Evolutionary conservation across 2,113 vertebrate genomes (phyloP).

Genomic region (Cairina moschata): DNA sequence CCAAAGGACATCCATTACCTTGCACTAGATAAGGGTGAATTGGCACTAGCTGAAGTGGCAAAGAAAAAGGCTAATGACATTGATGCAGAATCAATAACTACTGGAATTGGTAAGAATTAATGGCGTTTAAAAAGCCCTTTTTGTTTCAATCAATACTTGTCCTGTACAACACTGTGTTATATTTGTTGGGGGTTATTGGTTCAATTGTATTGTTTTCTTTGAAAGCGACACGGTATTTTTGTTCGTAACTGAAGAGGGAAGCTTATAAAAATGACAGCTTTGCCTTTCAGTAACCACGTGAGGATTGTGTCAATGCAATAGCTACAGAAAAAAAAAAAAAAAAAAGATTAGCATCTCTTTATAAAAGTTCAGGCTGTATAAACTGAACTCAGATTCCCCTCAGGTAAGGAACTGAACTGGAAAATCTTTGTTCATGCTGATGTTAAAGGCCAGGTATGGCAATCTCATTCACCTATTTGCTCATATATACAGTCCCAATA

Average conservation of each 20-base stretch:
- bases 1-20: conserved; percentile 99
- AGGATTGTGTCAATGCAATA: conserved; percentile 10
- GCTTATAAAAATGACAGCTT: conserved; percentile 42
- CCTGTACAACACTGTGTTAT: conserved; percentile 70
- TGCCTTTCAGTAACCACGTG: neutral
- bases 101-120: conserved; percentile 84
- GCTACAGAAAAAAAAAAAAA: neutral
- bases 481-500: neutral
- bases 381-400: neutral
- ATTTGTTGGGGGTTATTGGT: conserved; percentile 53
- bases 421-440: neutral
- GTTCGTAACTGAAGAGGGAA: neutral
- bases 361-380: neutral
- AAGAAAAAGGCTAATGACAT: conserved; percentile 93
- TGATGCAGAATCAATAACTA: conserved; percentile 83
- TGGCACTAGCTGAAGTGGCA: conserved; percentile 94
- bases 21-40: conserved; percentile 94
- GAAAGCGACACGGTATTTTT: conserved; percentile 21
- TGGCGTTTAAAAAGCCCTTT: conserved; percentile 67
- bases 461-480: neutral
- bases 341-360: neutral
- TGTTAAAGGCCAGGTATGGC: neutral
- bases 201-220: conserved; percentile 60
- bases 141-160: conserved; percentile 76
- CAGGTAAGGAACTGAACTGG: neutral